Evolutionary conservation across 2,888 invertebrate species (phyloP), one percentile per base, ranked within the genome.

Genomic region (Eustalomyia histrio): DNA sequence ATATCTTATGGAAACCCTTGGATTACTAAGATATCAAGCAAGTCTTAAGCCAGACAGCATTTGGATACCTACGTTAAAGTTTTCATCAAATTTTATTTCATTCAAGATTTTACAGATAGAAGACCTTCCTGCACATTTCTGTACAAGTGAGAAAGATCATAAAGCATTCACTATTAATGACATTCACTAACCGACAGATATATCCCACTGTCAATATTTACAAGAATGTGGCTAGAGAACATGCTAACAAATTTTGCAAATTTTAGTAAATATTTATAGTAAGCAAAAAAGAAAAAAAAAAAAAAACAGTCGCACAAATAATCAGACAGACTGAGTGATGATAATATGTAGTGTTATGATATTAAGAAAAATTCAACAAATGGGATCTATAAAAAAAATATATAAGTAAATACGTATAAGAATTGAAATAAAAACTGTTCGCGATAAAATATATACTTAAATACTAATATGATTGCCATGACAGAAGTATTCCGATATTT

Each of bases 151-250:
- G n/a, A n/a, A n/a, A 81, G 85, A 87, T 87, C 87, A 87, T 87
- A 87, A 87, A 87, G 86, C 87, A 87, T 87, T 86, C 87, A 84
- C 85, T 84, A 86, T 87, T 87, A 87, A 87, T 87, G 87, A 87
- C 87, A 87, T 85, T 83, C 73, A 81, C 86, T 86, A 87, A 87
- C 86, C 87, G 87, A 87, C 87, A 87, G 87, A 86, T 85, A 86
- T 87, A 86, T 87, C 87, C 87, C 86, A 87, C 86, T 87, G 86
- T 87, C 86, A 87, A 87, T 86, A 87, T 85, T 84, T 86, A 86
- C 85, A 47, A 29, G 63, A 63, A 63, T 63, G 63, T 17, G 50
- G 35, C 16, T 1, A 18, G 8, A 16, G 39, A 33, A 50, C 17
- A 50, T 50, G 50, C 12, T 50, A 50, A 50, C 63, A 50, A 63